Evolutionary conservation across 1,140 invertebrate species (phyloP), one percentile per base, ranked within the genome.

Genomic region (Oryctes rhinoceros): DNA sequence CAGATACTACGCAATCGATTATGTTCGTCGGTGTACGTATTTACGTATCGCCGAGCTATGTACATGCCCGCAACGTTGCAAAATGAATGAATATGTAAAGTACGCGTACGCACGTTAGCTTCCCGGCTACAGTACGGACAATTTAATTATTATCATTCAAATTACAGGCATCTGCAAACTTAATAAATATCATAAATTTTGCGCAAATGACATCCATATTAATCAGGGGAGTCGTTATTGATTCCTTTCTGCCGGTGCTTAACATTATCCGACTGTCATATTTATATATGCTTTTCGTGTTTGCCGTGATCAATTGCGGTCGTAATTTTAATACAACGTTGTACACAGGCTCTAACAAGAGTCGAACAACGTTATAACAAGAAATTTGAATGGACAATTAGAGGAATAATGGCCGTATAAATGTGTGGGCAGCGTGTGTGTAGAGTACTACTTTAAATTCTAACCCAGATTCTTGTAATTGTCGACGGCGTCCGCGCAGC

Each of bases 111-210:
- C 65, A 67, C 20, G 65, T 67, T 67, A 5, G 15, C 53, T 62
- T 13, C 3, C 20, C 7, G 13, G 30, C 18, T 67, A 67, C 18
- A 13, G 18, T 35, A 67, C 35, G 18, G 65, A 67, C 65, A 67
- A 67, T 67, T 67, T 67, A 67, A 67, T 67, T 67, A 67, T 35
- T 67, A 35, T 4, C 65, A 67, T 67, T 67, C 65, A 67, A 67
- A 67, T 67, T 67, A 67, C 65, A 67, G 35, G 65, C 65, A 67
- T 67, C 65, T 67, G 65, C 65, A 67, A 67, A 67, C 65, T 67
- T 67, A 67, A 67, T 67, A 67, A 67, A 67, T 67, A 67, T 24
- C 65, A 67, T 67, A 67, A 67, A 67, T 67, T 67, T 24, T 2
- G 18, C 30, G 18, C 49, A 18, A 30, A 67, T 13, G 65, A 67